These are phyloP conservation scores for Antechinus flavipes DNA, from an alignment of 2,113 vertebrate species.

Conservation along the genomic window DNA sequence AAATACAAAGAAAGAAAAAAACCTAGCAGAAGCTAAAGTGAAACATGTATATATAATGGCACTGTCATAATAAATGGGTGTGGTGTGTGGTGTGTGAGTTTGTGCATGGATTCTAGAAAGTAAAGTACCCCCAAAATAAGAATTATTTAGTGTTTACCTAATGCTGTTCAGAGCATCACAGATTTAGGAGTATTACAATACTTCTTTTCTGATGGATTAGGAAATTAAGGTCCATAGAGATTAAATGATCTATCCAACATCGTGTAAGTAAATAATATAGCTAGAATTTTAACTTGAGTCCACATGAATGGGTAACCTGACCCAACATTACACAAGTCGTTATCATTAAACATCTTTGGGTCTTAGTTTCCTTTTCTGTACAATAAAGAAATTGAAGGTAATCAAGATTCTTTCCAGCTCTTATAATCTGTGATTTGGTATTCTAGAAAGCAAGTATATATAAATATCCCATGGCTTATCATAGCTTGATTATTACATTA, in stretches of 20 bases:
- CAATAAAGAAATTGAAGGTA: background rate
- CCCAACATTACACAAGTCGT: background rate
- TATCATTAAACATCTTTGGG: background rate
- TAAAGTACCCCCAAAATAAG: background rate
- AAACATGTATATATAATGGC: background rate
- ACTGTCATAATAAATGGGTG: background rate
- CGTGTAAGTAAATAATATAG: background rate
- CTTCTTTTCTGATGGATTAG: background rate
- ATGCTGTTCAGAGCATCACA: background rate
- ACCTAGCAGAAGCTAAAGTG: background rate
- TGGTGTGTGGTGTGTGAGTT: background rate
- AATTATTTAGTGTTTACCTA: background rate
- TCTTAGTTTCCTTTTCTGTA: background rate
- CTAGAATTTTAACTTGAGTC: background rate
- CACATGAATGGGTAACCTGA: no score
- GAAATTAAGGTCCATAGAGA: background rate
- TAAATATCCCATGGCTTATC: no score
- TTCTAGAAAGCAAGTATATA: no score
- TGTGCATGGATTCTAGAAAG: background rate
- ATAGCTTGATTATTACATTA: no score
- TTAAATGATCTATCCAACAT: background rate
- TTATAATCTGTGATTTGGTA: background rate
- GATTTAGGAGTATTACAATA: background rate
- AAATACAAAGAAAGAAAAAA: background rate
- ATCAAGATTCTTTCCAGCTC: background rate